These are phyloP conservation scores for Triplophysa dalaica DNA, from an alignment of 2,113 vertebrate species.

Conservation along the genomic window DNA sequence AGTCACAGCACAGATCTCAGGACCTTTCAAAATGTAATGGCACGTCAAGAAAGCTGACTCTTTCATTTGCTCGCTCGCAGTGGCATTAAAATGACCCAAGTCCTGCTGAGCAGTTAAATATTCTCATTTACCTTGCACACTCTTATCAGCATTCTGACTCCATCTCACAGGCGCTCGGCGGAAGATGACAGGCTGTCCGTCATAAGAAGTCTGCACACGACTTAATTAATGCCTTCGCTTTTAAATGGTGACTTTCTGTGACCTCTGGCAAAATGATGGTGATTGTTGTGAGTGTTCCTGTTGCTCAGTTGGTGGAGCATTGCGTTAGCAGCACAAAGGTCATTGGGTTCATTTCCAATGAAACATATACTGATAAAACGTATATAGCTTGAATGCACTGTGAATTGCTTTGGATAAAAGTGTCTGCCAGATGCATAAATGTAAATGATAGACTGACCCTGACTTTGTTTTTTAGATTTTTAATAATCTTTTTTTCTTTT, in stretches of 20 bases:
- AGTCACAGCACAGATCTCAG: slow-evolving; percentile 10
- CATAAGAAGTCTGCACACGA: not conserved
- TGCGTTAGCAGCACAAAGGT: too few relatives aligned
- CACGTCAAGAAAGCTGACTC: slow-evolving; percentile 30
- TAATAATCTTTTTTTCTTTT: not conserved
- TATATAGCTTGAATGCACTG: too few relatives aligned
- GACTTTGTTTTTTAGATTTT: too few relatives aligned
- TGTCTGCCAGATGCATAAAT: too few relatives aligned
- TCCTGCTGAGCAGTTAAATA: slow-evolving; percentile 45
- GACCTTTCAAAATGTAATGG: slow-evolving; percentile 39
- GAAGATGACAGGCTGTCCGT: slow-evolving; percentile 33
- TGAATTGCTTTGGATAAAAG: too few relatives aligned
- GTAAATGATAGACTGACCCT: too few relatives aligned
- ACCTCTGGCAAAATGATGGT: not conserved
- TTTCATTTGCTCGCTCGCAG: slow-evolving; percentile 26
- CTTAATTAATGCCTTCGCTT: slow-evolving; percentile 11
- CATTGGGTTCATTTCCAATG: too few relatives aligned
- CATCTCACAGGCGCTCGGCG: not conserved
- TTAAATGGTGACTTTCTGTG: not conserved
- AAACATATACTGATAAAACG: too few relatives aligned
- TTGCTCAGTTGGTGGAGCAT: too few relatives aligned
- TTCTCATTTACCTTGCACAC: slow-evolving; percentile 39
- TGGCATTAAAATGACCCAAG: slow-evolving; percentile 48
- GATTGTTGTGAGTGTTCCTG: not conserved
- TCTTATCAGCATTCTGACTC: slow-evolving; percentile 48